Conservation (phyloP, 2,888 invertebrate genomes). For the Tenthredo scrophulariae region DNA sequence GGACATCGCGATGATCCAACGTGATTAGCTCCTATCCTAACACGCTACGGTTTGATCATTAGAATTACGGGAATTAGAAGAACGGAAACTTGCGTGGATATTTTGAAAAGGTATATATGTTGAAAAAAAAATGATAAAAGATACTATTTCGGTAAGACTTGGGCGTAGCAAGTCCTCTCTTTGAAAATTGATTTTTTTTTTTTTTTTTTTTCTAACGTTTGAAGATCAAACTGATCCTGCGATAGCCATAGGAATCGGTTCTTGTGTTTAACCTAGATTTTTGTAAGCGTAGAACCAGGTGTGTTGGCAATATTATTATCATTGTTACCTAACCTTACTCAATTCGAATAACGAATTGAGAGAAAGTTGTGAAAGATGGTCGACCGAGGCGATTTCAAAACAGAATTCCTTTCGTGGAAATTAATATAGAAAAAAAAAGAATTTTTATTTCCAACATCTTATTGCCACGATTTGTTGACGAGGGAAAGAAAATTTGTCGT, state of each 20-base stretch:
- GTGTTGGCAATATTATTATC: slow-evolving; percentile 3
- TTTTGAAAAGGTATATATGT: neutral
- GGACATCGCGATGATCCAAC: slow-evolving; percentile 33
- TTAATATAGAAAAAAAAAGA: neutral
- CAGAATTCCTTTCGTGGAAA: slow-evolving; percentile 8
- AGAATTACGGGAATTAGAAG: slow-evolving; percentile 39
- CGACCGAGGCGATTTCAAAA: slow-evolving; percentile 19
- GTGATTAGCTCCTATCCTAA: slow-evolving; percentile 34
- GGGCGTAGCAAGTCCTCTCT: neutral
- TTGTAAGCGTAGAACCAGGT: slow-evolving; percentile 12
- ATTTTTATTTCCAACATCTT: neutral
- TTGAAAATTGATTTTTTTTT: neutral
- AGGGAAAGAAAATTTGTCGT: neutral
- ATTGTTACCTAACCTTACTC: slow-evolving; percentile 24
- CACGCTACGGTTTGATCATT: slow-evolving; percentile 23
- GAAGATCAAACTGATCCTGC: neutral
- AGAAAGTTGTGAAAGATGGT: slow-evolving; percentile 36
- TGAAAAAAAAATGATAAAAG: neutral
- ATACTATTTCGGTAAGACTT: neutral
- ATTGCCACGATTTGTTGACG: neutral
- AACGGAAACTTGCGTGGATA: slow-evolving; percentile 10
- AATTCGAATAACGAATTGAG: slow-evolving; percentile 20
- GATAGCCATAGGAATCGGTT: neutral
- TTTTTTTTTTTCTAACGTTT: neutral
- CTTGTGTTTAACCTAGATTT: neutral